phyloP scores from a whole-genome alignment of 2,113 vertebrate species.

The Semicossyphus pulcher region DNA sequence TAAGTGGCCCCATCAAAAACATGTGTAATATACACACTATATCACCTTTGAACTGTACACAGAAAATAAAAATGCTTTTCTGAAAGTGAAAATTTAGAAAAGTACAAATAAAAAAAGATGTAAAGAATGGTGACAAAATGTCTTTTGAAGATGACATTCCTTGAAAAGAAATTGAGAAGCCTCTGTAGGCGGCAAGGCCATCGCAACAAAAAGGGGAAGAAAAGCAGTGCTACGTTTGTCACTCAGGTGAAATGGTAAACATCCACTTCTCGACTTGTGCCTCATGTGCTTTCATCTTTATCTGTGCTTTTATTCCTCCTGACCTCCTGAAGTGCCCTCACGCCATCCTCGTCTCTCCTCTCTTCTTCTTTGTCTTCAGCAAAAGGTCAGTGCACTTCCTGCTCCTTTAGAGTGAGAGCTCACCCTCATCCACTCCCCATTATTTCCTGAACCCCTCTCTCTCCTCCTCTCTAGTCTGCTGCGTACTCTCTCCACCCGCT shows the following conservation, averaged over 20 bases:
- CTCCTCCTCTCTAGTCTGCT: slow-evolving; percentile 39
- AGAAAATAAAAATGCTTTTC: slow-evolving; percentile 66
- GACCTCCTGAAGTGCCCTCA: slow-evolving; percentile 48
- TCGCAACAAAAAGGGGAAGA: slow-evolving; percentile 43
- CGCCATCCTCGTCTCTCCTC: slow-evolving; percentile 37
- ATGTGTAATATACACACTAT: slow-evolving; percentile 95
- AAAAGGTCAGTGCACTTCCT: slow-evolving; percentile 61
- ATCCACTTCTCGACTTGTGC: slow-evolving; percentile 86
- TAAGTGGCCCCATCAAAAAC: slow-evolving; percentile 87
- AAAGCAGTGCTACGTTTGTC: slow-evolving; percentile 77
- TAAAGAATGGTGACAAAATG: slow-evolving; percentile 65
- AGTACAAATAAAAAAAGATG: slow-evolving; percentile 71
- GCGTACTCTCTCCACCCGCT: not conserved
- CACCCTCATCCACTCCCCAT: slow-evolving; percentile 72
- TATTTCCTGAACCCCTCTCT: slow-evolving; percentile 66
- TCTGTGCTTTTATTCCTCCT: slow-evolving; percentile 69
- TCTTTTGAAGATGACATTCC: slow-evolving; percentile 89
- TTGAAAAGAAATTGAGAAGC: slow-evolving; percentile 86
- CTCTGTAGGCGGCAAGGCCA: slow-evolving; percentile 84
- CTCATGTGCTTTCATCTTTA: slow-evolving; percentile 77
- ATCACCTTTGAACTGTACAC: slow-evolving; percentile 94
- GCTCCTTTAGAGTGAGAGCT: slow-evolving; percentile 57
- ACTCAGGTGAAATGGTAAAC: slow-evolving; percentile 79
- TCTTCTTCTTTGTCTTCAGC: slow-evolving; percentile 25
- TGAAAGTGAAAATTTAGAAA: slow-evolving; percentile 70